Base-by-base conservation (phyloP, 2,888 invertebrate species). In the Dinocampus coccinellae region DNA sequence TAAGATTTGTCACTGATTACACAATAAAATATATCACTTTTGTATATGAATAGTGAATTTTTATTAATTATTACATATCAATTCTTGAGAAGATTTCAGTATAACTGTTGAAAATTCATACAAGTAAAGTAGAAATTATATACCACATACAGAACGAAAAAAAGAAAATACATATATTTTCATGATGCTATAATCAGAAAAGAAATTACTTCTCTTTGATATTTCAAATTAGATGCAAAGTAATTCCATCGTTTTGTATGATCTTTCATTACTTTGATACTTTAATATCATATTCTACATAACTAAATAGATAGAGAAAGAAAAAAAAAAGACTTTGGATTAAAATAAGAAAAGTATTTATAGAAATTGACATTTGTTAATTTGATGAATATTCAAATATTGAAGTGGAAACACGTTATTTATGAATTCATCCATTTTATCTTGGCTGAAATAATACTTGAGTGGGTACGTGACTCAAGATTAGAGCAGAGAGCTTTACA, bases 1-100 rank as follows among this genome's bases (percentile, higher is more conserved):
- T 72, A 70, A 76, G 69, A 57, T 55, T 58, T 4, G 13, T 64
- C 64, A 53, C 57, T 73, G 47, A 63, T 75, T 73, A 69, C 65
- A 55, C 67, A 20, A 39, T 60, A 64, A 66, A 58, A 65, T 24
- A 68, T 64, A 11, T 57, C 53, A 24, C 26, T 57, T 34, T 24
- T 26, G 9, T 7, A 16, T 47, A 9, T 16, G 16, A 16, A 7
- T 1, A 16, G 16, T 47, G 16, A 6, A 47, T 20, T 16, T 47
- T 16, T 16, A 6, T 1, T 3, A 1, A 47, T 1, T 16, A 7
- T 6, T 16, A n/a, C 6, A 16, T 7, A 16, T 47, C 1, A 16
- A 20, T n/a, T 7, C 2, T 16, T 3, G 4, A 47, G 16, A 20
- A 3, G n/a, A 1, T 16, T 47, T 9, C 3, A n/a, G 0, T 6